A percentile compares a stretch with the other conserved stretches of the same genome.
phyloP scores from a whole-genome alignment of 2,888 invertebrate species.

The Amblyjoppa fuscipennis region DNA sequence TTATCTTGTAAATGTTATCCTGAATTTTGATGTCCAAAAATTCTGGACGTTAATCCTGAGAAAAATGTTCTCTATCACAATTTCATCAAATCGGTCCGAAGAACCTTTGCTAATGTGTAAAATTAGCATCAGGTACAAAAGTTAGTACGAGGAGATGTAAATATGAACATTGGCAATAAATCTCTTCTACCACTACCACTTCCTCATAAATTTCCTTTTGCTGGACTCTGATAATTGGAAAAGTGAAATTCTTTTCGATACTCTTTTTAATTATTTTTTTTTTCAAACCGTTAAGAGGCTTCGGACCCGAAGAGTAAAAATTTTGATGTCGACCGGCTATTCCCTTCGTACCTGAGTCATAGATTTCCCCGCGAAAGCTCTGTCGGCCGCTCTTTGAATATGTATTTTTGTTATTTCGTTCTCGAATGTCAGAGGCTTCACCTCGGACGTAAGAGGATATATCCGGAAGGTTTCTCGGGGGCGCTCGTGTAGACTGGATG shows the following conservation, averaged over 20 bases:
- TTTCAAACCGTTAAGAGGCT: background rate
- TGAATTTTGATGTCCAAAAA: background rate
- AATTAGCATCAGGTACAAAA: too few relatives aligned
- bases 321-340: background rate
- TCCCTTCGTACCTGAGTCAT: background rate
- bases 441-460: slow-evolving; percentile 68
- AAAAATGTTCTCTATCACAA: too few relatives aligned
- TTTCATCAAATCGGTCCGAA: background rate
- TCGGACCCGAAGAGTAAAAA: background rate
- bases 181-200: too few relatives aligned
- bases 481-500: slow-evolving; percentile 31
- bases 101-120: too few relatives aligned
- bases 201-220: too few relatives aligned
- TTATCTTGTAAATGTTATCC: background rate
- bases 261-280: too few relatives aligned
- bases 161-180: too few relatives aligned
- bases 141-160: too few relatives aligned
- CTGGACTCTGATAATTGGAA: too few relatives aligned
- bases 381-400: background rate
- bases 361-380: background rate
- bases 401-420: slow-evolving; percentile 32
- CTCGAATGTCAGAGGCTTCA: slow-evolving; percentile 50
- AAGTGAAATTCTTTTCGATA: too few relatives aligned
- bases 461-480: slow-evolving; percentile 59
- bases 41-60: background rate